Evolutionary conservation across 2,888 invertebrate species (phyloP).

Genomic region (Calameuta idolon): DNA sequence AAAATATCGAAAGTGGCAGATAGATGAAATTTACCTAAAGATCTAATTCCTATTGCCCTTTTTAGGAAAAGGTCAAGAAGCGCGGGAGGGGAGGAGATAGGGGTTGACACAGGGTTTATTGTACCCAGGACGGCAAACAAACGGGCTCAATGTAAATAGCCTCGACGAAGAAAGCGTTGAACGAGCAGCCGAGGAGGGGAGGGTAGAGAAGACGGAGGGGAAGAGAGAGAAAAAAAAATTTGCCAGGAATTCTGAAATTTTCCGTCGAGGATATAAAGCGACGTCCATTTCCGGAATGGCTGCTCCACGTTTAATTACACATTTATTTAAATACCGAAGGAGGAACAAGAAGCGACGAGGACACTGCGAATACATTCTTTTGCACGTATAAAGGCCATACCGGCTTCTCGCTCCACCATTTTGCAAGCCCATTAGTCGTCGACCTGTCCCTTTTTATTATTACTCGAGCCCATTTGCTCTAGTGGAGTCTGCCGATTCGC

Average conservation of each 20-base stretch:
- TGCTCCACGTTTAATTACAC: constrained; percentile 24
- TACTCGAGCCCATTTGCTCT: constrained; percentile 30
- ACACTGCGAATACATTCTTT: constrained; percentile 24
- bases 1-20: neutral
- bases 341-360: neutral
- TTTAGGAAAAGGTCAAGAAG: neutral
- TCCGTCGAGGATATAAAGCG: neutral
- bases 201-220: neutral
- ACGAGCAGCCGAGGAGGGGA: neutral
- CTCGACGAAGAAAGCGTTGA: neutral
- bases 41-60: neutral
- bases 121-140: neutral
- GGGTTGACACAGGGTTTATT: neutral
- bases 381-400: constrained; percentile 28
- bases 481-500: constrained; percentile 4
- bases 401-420: neutral
- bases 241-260: neutral
- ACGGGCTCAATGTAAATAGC: neutral
- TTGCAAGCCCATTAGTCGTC: constrained; percentile 32
- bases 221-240: neutral
- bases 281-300: neutral
- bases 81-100: neutral
- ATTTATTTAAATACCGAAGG: constrained; percentile 29
- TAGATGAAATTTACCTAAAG: neutral
- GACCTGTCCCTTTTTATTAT: constrained; percentile 27